Evolutionary conservation across 2,888 invertebrate species (phyloP).

Genomic region (Furcula furcula): DNA sequence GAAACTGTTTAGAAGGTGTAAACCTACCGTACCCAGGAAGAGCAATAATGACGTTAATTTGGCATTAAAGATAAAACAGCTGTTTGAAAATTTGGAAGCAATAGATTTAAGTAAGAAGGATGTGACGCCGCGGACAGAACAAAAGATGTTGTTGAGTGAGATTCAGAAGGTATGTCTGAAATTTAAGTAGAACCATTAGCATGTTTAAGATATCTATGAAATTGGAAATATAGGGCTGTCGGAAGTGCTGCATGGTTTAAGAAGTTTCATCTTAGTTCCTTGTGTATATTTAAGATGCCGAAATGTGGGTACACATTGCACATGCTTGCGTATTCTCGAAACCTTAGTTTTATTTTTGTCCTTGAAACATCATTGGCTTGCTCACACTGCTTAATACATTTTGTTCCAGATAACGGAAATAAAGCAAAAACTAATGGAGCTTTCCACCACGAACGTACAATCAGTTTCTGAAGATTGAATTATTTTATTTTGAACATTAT

Average conservation of each 20-base stretch:
- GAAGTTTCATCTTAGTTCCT: too few relatives aligned
- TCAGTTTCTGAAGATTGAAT: slow-evolving; percentile 43
- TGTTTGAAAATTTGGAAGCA: slow-evolving; percentile 67
- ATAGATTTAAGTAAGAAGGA: slow-evolving; percentile 60
- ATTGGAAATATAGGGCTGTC: too few relatives aligned
- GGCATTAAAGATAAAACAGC: slow-evolving; percentile 67
- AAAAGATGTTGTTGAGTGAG: slow-evolving; percentile 76
- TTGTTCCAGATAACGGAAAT: slow-evolving; percentile 79
- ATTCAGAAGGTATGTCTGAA: slow-evolving; percentile 80
- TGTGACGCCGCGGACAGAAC: slow-evolving; percentile 77
- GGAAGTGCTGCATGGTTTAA: too few relatives aligned
- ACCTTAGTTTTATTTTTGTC: too few relatives aligned
- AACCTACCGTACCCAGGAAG: slow-evolving; percentile 57
- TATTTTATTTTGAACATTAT: neutral
- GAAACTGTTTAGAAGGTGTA: slow-evolving; percentile 45
- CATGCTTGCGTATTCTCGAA: too few relatives aligned
- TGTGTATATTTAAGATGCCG: too few relatives aligned
- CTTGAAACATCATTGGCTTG: too few relatives aligned
- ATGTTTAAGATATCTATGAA: too few relatives aligned
- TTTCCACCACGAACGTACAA: slow-evolving; percentile 56
- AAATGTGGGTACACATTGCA: too few relatives aligned
- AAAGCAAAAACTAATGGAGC: slow-evolving; percentile 75
- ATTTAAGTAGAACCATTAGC: too few relatives aligned
- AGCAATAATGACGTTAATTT: slow-evolving; percentile 58
- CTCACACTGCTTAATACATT: neutral